Evolutionary conservation across 2,113 vertebrate genomes (phyloP).

Genomic region (Spea bombifrons): DNA sequence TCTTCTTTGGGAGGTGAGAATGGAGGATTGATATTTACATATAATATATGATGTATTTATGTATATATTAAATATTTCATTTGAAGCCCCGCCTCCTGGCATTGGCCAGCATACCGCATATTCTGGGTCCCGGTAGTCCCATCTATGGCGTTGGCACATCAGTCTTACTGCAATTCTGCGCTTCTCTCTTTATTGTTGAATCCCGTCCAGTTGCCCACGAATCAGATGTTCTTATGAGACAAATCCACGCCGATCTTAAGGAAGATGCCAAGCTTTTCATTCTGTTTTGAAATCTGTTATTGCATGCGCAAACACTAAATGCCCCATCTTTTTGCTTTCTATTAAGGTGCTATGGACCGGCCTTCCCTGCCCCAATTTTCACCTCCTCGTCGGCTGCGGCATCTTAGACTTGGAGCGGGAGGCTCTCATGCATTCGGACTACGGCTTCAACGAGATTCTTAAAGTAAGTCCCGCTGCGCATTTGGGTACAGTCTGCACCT

Average conservation of each 20-base stretch:
- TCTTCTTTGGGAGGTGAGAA: slow-evolving; percentile 81
- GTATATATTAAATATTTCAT: too few species aligned
- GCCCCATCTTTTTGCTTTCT: neutral
- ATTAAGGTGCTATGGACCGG: slow-evolving; percentile 81
- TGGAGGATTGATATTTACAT: too few species aligned
- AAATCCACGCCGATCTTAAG: neutral
- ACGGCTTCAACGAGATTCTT: slow-evolving; percentile 89
- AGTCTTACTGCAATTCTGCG: neutral
- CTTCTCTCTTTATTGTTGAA: slow-evolving; percentile 9
- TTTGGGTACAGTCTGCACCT: too few species aligned
- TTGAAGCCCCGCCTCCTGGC: too few species aligned
- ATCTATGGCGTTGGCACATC: too few species aligned
- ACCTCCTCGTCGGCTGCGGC: slow-evolving; percentile 82
- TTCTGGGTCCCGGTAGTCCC: too few species aligned
- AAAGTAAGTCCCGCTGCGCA: slow-evolving; percentile 65
- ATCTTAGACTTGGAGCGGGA: slow-evolving; percentile 82
- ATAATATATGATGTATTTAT: too few species aligned
- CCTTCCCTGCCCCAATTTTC: slow-evolving; percentile 81
- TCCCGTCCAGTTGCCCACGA: slow-evolving; percentile 20
- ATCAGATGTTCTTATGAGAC: slow-evolving; percentile 37
- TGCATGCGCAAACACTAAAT: neutral
- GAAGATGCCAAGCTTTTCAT: neutral
- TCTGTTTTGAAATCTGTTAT: neutral
- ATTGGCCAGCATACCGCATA: too few species aligned
- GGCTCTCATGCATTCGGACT: slow-evolving; percentile 81